Base-by-base conservation (phyloP, 2,888 invertebrate species). In the Dynastes maya region DNA sequence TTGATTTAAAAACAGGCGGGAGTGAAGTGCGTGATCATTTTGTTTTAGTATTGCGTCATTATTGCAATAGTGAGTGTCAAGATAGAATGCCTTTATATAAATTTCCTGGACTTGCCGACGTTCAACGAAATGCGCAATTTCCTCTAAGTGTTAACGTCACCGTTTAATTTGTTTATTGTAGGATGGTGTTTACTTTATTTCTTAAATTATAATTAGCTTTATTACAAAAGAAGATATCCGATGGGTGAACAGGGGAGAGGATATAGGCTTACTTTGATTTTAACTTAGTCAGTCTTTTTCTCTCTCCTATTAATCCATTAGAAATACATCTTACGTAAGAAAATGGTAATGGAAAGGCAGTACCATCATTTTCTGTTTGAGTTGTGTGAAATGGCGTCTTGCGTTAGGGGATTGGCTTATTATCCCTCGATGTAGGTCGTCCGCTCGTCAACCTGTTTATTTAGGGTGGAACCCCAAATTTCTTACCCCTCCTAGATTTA, bases 251-350 rank as follows among this genome's bases (percentile, higher is more conserved):
- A 91, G 93, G 93, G 90, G 93, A 90, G 93, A 93, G 93, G 89
- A 91, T 91, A 82, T 90, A 89, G 93, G 91, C 92, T 91, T 79
- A 86, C 92, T 90, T 92, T 92, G 88, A 90, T 87, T 83, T 89
- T 84, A 83, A 86, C 85, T 76, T 87, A 93, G 93, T 93, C 93
- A 93, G 93, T 93, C 93, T 93, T 93, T 93, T 93, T 93, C 93
- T 93, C 93, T 93, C 93, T 93, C 93, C 93, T 93, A 93, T 93
- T 85, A 83, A 84, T 83, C 83, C 84, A 83, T 84, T 85, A 82
- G 83, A 78, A 82, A 74, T 63, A 75, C 78, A 58, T 58, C 78
- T 78, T 78, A 29, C 64, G 58, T 71, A 78, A 78, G 51, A 77
- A 64, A 45, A 68, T 58, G 37, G 67, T 51, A 68, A 32, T 65